Base-by-base conservation (phyloP, 2,113 vertebrate genomes). In the Oncorhynchus clarkii region DNA sequence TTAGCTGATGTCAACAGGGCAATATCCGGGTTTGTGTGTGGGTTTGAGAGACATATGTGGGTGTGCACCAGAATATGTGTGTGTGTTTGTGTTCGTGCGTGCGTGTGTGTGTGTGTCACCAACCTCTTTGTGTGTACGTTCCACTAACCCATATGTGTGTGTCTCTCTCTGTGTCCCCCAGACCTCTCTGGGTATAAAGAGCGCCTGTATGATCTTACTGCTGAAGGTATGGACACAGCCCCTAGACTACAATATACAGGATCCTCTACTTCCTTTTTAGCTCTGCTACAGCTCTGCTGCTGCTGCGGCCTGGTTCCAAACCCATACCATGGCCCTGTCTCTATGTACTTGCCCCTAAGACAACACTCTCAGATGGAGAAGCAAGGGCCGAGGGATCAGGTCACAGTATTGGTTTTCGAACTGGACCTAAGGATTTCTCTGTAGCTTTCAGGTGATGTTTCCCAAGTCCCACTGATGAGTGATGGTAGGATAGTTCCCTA, bases 141-240 rank as follows among this genome's bases (percentile, higher is more conserved):
- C 59, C 60, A 65, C 22, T 27, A 70, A 64, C 22, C 14, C 72
- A 20, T 71, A 45, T 73, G 12, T 54, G 34, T 27, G 34, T 11
- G n/a, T 59, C 7, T 73, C 39, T 45, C 51, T 16, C 51, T 54
- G 24, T 60, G 20, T 27, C 45, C 71, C 69, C 27, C 81, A n/a
- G 76, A 78, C 73, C 29, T 76, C n/a, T 82, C 70, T 72, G 77
- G 24, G 39, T 39, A 73, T 74, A 83, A 85, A 72, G 69, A 85
- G 39, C 39, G 39, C 9, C 29, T 74, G 5, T 45, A 29, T 45
- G 3, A 60, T n/a, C 59, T 67, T 24, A 26, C 24, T 26, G 31
- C 60, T 6, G 24, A 27, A 64, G 71, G 74, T 73, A 65, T 51
- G 72, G 22, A 24, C 13, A 62, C n/a, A 62, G 6, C n/a, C 59